Percentiles rank a stretch among this genome's conserved stretches.
Conservation (phyloP, 2,888 invertebrate genomes). For the Prostheceraeus crozeri region DNA sequence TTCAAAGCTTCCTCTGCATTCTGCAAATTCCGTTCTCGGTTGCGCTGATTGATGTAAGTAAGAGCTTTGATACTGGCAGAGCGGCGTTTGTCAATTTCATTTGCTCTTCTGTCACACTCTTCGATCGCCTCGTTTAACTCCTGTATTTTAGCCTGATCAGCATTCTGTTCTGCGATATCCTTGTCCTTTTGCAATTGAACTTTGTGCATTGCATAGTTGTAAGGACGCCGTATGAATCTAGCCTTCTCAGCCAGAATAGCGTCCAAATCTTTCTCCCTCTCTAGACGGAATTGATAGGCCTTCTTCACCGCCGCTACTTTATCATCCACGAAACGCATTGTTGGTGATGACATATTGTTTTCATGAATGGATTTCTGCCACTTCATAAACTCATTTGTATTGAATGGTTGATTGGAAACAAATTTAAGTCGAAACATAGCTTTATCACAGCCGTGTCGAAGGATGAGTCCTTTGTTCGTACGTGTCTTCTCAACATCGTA, state of each 20-base stretch:
- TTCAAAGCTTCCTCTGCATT: constrained; percentile 88
- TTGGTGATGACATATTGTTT: constrained; percentile 66
- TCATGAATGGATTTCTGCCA: constrained; percentile 75
- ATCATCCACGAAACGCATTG: constrained; percentile 70
- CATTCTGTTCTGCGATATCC: constrained; percentile 57
- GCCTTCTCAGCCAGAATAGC: too few relatives aligned
- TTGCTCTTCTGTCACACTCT: constrained; percentile 28
- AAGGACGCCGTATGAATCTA: constrained; percentile 79
- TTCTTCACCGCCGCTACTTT: constrained; percentile 80
- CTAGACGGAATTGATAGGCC: constrained; percentile 81
- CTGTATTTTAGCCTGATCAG: constrained; percentile 49
- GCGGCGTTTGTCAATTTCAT: constrained; percentile 29
- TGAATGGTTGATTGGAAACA: constrained; percentile 83
- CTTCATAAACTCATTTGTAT: constrained; percentile 80
- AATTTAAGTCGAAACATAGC: constrained; percentile 67
- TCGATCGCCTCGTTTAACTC: constrained; percentile 38
- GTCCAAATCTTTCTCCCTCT: constrained; percentile 76
- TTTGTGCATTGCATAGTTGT: constrained; percentile 94
- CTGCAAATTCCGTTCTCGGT: constrained; percentile 80
- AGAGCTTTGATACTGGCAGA: constrained; percentile 36
- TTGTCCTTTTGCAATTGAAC: constrained; percentile 76
- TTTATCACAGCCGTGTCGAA: constrained; percentile 47
- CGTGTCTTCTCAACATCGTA: constrained; percentile 77
- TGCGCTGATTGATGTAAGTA: constrained; percentile 83
- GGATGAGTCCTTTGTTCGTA: constrained; percentile 73